These are phyloP conservation scores for Ophion costatus DNA, from an alignment of 2,888 invertebrate species.

Conservation along the genomic window DNA sequence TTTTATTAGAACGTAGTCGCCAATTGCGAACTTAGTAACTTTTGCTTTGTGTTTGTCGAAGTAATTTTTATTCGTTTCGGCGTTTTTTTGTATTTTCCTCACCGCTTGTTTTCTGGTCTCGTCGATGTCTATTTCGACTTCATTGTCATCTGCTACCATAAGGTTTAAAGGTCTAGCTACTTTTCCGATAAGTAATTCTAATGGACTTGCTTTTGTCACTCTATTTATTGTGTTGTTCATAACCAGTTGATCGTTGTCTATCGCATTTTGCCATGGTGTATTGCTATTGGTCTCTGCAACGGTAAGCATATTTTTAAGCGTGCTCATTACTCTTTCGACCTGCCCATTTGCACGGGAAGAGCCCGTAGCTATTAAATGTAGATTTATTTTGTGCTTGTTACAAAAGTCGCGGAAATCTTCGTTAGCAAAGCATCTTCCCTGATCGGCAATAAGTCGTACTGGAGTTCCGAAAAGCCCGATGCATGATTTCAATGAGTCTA, in stretches of 20 bases:
- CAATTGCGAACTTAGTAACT: conserved; percentile 32
- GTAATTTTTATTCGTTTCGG: conserved; percentile 27
- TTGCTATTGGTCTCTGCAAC: conserved; percentile 63
- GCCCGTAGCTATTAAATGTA: conserved; percentile 72
- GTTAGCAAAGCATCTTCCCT: conserved; percentile 60
- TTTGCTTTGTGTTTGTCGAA: conserved; percentile 44
- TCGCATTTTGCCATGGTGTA: conserved; percentile 71
- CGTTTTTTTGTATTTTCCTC: conserved; percentile 33
- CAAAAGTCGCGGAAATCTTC: conserved; percentile 65
- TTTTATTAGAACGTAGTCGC: conserved; percentile 44
- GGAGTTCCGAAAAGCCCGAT: conserved; percentile 65
- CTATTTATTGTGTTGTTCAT: conserved; percentile 71
- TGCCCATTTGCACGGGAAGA: conserved; percentile 72
- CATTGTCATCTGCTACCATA: conserved; percentile 34
- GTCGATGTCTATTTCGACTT: conserved; percentile 42
- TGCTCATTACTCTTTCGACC: conserved; percentile 71
- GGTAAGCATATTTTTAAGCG: conserved; percentile 70
- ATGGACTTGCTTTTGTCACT: conserved; percentile 70
- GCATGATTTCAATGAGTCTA: conserved; percentile 55
- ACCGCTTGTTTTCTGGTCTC: conserved; percentile 51
- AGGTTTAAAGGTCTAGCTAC: conserved; percentile 64
- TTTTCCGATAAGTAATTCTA: conserved; percentile 74
- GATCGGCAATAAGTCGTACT: conserved; percentile 62
- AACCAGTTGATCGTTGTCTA: conserved; percentile 72
- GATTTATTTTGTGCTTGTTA: conserved; percentile 45